These are phyloP conservation scores for Phortica magna DNA, from an alignment of 2,888 invertebrate species.

Conservation along the genomic window DNA sequence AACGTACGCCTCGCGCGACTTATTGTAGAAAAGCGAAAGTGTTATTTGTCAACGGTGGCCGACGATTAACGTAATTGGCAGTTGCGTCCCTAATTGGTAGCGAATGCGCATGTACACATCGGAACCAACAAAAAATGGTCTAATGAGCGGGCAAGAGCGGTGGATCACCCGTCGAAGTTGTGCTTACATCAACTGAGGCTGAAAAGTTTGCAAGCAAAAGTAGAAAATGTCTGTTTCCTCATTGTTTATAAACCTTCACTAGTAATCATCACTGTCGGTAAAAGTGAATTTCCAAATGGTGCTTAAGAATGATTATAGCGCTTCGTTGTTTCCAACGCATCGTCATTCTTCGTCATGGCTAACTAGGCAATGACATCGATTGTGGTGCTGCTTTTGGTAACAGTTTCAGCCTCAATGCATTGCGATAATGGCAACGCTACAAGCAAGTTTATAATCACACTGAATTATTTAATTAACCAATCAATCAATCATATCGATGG, in stretches of 20 bases:
- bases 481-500: neutral
- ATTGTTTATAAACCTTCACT: neutral
- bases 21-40: slow-evolving; percentile 21
- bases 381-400: neutral
- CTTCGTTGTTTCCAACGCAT: neutral
- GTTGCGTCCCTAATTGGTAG: slow-evolving; percentile 3
- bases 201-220: too few relatives aligned
- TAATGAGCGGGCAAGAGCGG: neutral
- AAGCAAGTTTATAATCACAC: neutral
- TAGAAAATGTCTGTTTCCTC: neutral
- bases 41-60: neutral
- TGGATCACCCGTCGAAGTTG: too few relatives aligned
- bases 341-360: neutral
- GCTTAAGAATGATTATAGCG: neutral
- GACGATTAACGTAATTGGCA: neutral
- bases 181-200: too few relatives aligned
- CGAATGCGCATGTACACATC: neutral
- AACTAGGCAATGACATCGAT: slow-evolving; percentile 16
- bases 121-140: neutral
- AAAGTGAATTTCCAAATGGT: neutral
- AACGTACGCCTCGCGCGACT: neutral
- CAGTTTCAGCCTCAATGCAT: neutral
- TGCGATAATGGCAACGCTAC: neutral
- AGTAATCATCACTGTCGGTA: neutral
- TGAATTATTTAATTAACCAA: neutral